Base-by-base conservation (phyloP, 2,888 invertebrate species). In the Stenodera caucasica region DNA sequence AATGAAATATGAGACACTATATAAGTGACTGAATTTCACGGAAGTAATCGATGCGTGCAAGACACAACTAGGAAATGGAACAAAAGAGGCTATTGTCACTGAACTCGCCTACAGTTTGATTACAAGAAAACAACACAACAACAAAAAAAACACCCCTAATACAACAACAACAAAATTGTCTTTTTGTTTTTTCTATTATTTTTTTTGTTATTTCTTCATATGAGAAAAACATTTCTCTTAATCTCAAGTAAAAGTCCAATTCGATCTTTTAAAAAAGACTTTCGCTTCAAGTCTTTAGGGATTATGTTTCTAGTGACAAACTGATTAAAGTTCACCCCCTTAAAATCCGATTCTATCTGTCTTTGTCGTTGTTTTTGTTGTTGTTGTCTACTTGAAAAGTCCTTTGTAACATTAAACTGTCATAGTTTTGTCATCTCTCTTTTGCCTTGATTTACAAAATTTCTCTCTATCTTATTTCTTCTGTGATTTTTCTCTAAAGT, bases 381-480 rank as follows among this genome's bases (percentile, higher is more conserved):
- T n/a, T n/a, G n/a, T n/a, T n/a, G n/a, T 68, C 65, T 66, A 55
- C 58, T 60, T 57, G 56, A 65, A 66, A 62, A 66, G 63, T 66
- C 68, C 63, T 70, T 70, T 69, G 68, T 68, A 69, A 69, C 67
- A 61, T 66, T 67, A 70, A 68, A 69, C 69, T 66, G 66, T 67
- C 66, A 63, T 67, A 67, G 69, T 68, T 67, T 68, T 55, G 60
- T 57, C 59, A 53, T 64, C 56, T 58, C 52, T 56, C 30, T 63
- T 53, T 53, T 60, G 55, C 60, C 62, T 8, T 45, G 18, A 45
- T 21, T 45, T 45, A 4, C 9, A 11, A 45, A 45, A 45, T 45
- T 21, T 45, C 18, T 15, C 5, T 45, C 21, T 45, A 18, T 21
- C 45, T 21, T 21, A 45, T 45, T 45, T 15, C 37, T 15, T 45